Evolutionary conservation across 2,888 invertebrate genomes (phyloP).

Genomic region (Seira ritae): DNA sequence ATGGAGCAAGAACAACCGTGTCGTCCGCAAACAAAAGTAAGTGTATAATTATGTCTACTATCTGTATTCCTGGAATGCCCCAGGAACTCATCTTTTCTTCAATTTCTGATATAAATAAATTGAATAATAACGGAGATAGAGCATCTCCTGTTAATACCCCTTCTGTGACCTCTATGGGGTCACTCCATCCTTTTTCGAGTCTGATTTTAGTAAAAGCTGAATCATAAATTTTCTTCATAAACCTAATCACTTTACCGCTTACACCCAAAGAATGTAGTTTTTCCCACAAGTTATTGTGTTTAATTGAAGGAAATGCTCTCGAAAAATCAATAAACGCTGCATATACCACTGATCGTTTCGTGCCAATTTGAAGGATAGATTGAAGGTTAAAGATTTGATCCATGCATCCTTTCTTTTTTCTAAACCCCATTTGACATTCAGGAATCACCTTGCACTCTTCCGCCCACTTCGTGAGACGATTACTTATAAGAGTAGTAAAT

Average conservation of each 20-base stretch:
- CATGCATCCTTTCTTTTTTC: conserved; percentile 60
- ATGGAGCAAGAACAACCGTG: conserved; percentile 35
- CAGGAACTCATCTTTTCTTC: conserved; percentile 7
- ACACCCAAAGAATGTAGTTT: conserved; percentile 48
- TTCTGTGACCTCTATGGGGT: conserved; percentile 37
- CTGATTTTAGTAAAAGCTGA: conserved; percentile 24
- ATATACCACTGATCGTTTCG: conserved; percentile 35
- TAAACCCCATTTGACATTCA: conserved; percentile 71
- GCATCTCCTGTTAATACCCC: conserved; percentile 57
- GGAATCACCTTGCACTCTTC: conserved; percentile 66
- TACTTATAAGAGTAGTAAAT: conserved; percentile 41
- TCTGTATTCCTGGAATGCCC: background rate
- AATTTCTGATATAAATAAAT: conserved; percentile 50
- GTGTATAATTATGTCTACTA: conserved; percentile 1
- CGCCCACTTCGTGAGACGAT: conserved; percentile 53
- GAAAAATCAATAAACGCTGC: conserved; percentile 59
- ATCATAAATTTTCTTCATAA: conserved; percentile 44
- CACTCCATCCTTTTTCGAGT: background rate
- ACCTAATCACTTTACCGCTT: conserved; percentile 47
- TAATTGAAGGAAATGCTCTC: conserved; percentile 51
- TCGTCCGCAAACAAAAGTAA: conserved; percentile 57
- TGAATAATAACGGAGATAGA: conserved; percentile 54
- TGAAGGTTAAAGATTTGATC: conserved; percentile 70
- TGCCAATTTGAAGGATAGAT: conserved; percentile 47
- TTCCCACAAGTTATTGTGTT: conserved; percentile 42